Evolutionary conservation across 1,140 invertebrate species (phyloP).

Genomic region (Macrocentrus cingulum): DNA sequence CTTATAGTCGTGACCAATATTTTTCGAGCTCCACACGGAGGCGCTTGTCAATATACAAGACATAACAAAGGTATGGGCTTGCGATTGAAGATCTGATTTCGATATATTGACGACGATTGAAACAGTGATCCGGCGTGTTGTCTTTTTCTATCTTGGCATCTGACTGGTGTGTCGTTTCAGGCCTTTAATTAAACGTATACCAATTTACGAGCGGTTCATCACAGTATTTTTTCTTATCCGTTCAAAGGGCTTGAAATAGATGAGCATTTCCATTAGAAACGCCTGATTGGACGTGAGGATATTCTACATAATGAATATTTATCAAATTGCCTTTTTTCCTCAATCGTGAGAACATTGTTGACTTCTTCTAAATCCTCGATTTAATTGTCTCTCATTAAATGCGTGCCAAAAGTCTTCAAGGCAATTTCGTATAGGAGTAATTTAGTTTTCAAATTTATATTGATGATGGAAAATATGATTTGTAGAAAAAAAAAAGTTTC

Average conservation of each 20-base stretch:
- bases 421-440: too few relatives aligned
- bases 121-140: constrained; percentile 5
- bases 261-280: constrained; percentile 13
- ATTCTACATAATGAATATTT: constrained; percentile 26
- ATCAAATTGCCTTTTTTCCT: constrained; percentile 16
- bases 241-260: constrained; percentile 6
- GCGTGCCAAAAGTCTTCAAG: too few relatives aligned
- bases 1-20: too few relatives aligned
- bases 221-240: constrained; percentile 10
- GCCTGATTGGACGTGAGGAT: constrained; percentile 26
- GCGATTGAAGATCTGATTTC: too few relatives aligned
- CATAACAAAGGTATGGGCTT: too few relatives aligned
- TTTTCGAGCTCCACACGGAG: too few relatives aligned
- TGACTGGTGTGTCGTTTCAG: too few relatives aligned
- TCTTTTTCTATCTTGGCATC: constrained; percentile 21
- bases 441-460: too few relatives aligned
- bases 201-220: constrained; percentile 24
- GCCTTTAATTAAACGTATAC: constrained; percentile 32
- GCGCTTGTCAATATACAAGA: too few relatives aligned
- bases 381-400: constrained; percentile 25
- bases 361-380: constrained; percentile 8
- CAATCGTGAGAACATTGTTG: constrained; percentile 10
- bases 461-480: too few relatives aligned
- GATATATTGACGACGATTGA: too few relatives aligned
- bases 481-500: too few relatives aligned